phyloP scores from a whole-genome alignment of 2,113 vertebrate species.

The Rhabdomys dilectus region DNA sequence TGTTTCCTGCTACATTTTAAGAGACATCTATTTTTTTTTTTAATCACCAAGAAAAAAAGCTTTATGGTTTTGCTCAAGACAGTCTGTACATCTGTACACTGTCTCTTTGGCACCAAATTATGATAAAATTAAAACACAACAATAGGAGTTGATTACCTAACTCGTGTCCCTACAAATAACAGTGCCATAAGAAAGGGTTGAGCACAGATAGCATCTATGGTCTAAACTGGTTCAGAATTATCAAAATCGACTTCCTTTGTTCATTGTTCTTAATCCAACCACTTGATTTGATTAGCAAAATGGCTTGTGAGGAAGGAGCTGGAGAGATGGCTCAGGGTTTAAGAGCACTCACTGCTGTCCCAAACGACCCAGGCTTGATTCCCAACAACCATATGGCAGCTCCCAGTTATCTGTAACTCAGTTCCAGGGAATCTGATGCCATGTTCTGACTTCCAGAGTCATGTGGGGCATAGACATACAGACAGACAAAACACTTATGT shows the following conservation, averaged over 20 bases:
- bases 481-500: not conserved
- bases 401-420: not conserved
- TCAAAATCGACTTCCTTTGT: not conserved
- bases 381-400: not conserved
- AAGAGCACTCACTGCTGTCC: not conserved
- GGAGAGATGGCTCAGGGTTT: not conserved
- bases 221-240: slow-evolving; percentile 43
- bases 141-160: slow-evolving; percentile 20
- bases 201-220: not conserved
- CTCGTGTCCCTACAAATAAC: not conserved
- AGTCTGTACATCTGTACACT: slow-evolving; percentile 26
- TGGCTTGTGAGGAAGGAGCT: not conserved
- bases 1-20: slow-evolving; percentile 10
- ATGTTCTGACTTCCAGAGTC: not conserved
- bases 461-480: not conserved
- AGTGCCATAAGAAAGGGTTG: too few relatives aligned
- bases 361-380: not conserved
- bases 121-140: slow-evolving; percentile 23
- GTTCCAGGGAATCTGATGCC: not conserved
- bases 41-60: not conserved
- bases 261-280: slow-evolving; percentile 11
- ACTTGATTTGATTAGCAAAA: slow-evolving; percentile 53
- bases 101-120: not conserved
- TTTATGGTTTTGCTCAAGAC: slow-evolving; percentile 37
- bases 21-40: not conserved